Evolutionary conservation across 2,888 invertebrate species (phyloP), one percentile per base, ranked within the genome.

Genomic region (Anarsia innoxiella): DNA sequence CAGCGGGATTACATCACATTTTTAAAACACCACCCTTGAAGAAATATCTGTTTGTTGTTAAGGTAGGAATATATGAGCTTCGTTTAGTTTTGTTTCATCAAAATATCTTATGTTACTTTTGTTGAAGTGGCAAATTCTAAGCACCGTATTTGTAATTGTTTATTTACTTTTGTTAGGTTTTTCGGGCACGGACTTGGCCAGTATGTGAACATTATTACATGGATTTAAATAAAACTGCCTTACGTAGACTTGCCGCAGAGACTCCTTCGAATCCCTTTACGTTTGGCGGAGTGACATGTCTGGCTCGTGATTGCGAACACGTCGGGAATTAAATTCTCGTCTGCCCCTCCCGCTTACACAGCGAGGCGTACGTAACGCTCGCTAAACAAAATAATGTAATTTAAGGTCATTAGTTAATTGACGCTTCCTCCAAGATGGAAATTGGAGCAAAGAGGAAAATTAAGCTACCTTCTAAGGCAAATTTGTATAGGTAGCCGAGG

Each of bases 291-390:
- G 39, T 31, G 41, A 44, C 41, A 35, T 41, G 41, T 32, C 38
- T 28, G 33, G 29, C 36, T 37, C 37, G 42, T 45, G 42, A 45
- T 45, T 45, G 43, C 41, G 43, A 45, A 36, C 37, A 41, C 39
- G 40, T 42, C 39, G 39, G 36, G 40, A 40, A 42, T 46, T 46
- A 44, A 46, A 46, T 44, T 37, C 43, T 41, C 45, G 42, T 46
- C 39, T 37, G 29, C 32, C 34, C 36, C 19, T 19, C 19, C 4
- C 8, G 38, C 33, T 39, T 36, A 39, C 36, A 34, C 8, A n/a
- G n/a, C 8, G 25, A 12, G 12, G 23, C 9, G 19, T 19, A 19
- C 37, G 31, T 31, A 37, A 39, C 39, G 36, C 32, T 38, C 31
- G 40, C 31, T 33, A 23, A 25, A 40, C 34, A 38, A 34, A 37